Evolutionary conservation across 2,113 vertebrate species (phyloP), one percentile per base, ranked within the genome.

Genomic region (Perognathus longimembris): DNA sequence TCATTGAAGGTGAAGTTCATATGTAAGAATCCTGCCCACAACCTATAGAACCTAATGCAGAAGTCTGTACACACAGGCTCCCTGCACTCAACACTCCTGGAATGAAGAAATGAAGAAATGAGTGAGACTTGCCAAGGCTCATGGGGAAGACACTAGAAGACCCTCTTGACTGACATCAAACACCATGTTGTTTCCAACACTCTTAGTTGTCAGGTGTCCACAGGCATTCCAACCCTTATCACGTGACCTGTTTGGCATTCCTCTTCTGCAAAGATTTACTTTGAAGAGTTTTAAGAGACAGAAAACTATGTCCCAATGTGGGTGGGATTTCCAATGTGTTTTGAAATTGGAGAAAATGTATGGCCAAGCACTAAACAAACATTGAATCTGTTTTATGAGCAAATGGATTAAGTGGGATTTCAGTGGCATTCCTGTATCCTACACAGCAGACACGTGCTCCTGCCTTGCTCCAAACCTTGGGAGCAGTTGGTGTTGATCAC

Each of bases 341-440:
- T 83, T 96, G 95, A 96, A 94, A 97, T 80, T 88, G 74, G 94
- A 97, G 94, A 94, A 94, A 93, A 92, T 92, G 80, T 89, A 94
- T 96, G 91, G 91, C 96, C 91, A 96, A 94, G 94, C 36, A 20
- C 93, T 95, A 95, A 95, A 93, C 94, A 96, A 97, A 96, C 95
- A 95, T 1, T 42, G 66, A 74, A 34, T 96, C 81, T 96, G 78
- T 93, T 96, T 97, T 91, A 95, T 88, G 95, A 97, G 89, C 74
- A 59, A 91, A 85, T 93, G 95, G 96, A 96, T 96, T 96, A 96
- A 95, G 89, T 50, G 59, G 89, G 95, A 97, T 95, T 82, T 85
- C 81, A 38, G 54, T 40, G 91, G 78, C 94, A 64, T 95, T 89
- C 90, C 84, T 83, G 26, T 36, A 74, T 77, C 78, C 57, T 67